Conservation (phyloP, 2,797 vertebrate species). For the Simalia tracyae region DNA sequence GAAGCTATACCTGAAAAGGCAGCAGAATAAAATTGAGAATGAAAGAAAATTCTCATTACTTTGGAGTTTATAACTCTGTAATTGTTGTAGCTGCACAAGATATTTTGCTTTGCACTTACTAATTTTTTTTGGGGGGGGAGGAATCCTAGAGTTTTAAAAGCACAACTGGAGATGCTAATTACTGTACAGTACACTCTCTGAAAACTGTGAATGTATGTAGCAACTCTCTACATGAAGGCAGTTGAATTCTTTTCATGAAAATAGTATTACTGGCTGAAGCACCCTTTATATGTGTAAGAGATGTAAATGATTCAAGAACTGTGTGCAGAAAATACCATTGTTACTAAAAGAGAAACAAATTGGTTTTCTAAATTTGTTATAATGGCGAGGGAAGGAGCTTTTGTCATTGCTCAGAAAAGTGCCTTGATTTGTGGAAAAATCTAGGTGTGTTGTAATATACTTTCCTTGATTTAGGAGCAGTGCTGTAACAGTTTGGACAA, state of each 20-base stretch:
- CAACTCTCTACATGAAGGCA: slow-evolving; percentile 74
- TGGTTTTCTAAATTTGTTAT: slow-evolving; percentile 46
- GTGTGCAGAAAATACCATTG: slow-evolving; percentile 60
- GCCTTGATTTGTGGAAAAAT: slow-evolving; percentile 54
- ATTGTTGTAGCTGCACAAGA: slow-evolving; percentile 71
- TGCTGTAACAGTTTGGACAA: slow-evolving; percentile 44
- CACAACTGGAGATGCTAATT: slow-evolving; percentile 85
- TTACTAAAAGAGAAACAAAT: slow-evolving; percentile 50
- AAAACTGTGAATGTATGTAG: slow-evolving; percentile 89
- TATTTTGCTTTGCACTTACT: slow-evolving; percentile 75
- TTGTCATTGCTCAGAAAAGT: slow-evolving; percentile 56
- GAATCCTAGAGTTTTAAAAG: slow-evolving; percentile 77
- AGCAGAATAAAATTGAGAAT: slow-evolving; percentile 80
- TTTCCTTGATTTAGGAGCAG: slow-evolving; percentile 32
- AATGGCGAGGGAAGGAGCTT: slow-evolving; percentile 46
- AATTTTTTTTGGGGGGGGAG: slow-evolving; percentile 25
- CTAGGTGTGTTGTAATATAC: slow-evolving; percentile 38
- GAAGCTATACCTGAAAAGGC: slow-evolving; percentile 88
- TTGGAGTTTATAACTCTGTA: slow-evolving; percentile 73
- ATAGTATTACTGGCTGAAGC: slow-evolving; percentile 69
- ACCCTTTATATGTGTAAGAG: slow-evolving; percentile 64
- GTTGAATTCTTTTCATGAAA: slow-evolving; percentile 69
- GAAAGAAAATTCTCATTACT: slow-evolving; percentile 42
- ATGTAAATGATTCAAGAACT: slow-evolving; percentile 57
- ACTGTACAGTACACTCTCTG: slow-evolving; percentile 58